Evolutionary conservation across 92 coral and sea anemone species (phyloP), one percentile per base, ranked within the genome.

Genomic region (Parazoanthus darwini): DNA sequence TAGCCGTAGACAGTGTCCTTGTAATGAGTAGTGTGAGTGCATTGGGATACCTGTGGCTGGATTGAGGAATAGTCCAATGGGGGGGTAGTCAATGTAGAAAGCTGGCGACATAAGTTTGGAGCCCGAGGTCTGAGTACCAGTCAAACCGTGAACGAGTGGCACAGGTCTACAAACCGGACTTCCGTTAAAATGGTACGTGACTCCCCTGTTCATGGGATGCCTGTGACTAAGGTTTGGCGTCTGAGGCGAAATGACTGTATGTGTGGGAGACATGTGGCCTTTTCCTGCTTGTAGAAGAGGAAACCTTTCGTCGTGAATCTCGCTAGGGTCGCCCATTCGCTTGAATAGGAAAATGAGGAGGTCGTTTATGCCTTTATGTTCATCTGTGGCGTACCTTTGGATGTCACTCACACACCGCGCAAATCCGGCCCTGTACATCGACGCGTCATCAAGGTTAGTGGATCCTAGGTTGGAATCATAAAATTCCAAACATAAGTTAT

Each of bases 161-260:
- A 74, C 78, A 33, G 78, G 78, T 42, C 78, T 74, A 42, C 78
- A 74, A 36, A 74, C 39, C 42, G 78, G 78, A 22, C 78, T 74
- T 36, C 78, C 78, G 44, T 16, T 74, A 36, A 44, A 74, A 4
- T 74, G 46, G 78, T 35, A 74, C 22, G 78, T 15, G 43, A 36
- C 78, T 18, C 78, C 78, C 36, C 77, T 33, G 77, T 29, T 72
- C 42, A 74, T 29, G 39, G 78, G 78, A 74, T 74, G n/a, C 78
- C 78, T 74, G 46, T 74, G 78, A 23, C 16, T 36, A 74, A 74
- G 16, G 22, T 42, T 74, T 74, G 78, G 78, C 7, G 78, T 36
- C 18, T 36, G 78, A 35, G 78, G 78, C 13, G 78, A 74, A 4
- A 72, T 25, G 14, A 38, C 37, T 42, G 20, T 8, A 36, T 74